Conservation (phyloP, 2,888 invertebrate genomes). For the Arrhopalites spinosus region DNA sequence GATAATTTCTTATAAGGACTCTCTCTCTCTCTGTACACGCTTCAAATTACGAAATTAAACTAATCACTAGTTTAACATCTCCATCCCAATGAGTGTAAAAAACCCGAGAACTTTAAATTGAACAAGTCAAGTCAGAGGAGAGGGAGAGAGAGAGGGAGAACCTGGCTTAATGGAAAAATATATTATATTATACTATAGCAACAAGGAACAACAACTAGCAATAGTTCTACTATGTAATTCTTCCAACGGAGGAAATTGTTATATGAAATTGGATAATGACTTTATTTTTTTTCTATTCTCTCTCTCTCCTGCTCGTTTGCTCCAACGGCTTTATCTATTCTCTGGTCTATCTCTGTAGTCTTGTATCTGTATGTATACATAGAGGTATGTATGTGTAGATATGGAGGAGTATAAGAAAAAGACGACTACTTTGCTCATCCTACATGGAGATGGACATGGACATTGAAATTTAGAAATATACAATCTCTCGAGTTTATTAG, state of each 20-base stretch:
- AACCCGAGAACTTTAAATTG: conserved; percentile 13
- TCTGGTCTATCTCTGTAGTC: neutral
- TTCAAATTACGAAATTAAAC: conserved; percentile 41
- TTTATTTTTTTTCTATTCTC: conserved; percentile 20
- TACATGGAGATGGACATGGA: neutral
- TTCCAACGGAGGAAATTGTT: conserved; percentile 7
- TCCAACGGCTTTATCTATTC: conserved; percentile 15
- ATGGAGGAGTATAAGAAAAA: neutral
- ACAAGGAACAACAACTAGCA: neutral
- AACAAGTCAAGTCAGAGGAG: conserved; percentile 19
- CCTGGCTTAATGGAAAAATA: conserved; percentile 18
- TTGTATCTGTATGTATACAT: neutral
- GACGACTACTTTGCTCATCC: neutral
- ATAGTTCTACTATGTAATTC: conserved; percentile 9
- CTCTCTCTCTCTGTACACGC: conserved; percentile 38
- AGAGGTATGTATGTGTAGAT: neutral
- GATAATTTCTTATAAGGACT: too few species aligned
- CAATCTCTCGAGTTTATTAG: conserved; percentile 10
- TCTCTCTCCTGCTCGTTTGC: conserved; percentile 6
- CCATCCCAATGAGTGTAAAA: conserved; percentile 22
- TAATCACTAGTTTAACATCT: conserved; percentile 36
- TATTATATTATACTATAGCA: neutral
- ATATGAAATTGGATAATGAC: conserved; percentile 39
- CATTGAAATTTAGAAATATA: neutral
- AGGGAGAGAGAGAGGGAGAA: neutral